Evolutionary conservation across 2,797 vertebrate genomes (phyloP), one percentile per base, ranked within the genome.

Genomic region (Petrocephalus schoutedeni): DNA sequence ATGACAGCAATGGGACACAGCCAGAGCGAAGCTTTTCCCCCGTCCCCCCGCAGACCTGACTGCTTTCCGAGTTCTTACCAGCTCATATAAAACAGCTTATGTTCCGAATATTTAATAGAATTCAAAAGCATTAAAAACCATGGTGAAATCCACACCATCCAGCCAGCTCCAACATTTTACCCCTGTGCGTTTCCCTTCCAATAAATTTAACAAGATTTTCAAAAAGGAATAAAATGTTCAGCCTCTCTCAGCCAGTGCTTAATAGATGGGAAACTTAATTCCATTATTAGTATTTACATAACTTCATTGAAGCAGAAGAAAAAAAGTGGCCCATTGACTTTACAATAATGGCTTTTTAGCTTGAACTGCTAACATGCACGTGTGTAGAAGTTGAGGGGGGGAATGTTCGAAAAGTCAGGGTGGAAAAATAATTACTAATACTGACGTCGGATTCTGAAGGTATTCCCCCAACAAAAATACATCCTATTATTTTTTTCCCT

Each of bases 281-380:
- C 91, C 92, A 92, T 92, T 91, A 89, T 91, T 91, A 91, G 88
- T 94, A 93, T 94, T 95, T 93, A 94, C 93, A 93, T 93, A 94
- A 94, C 91, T 94, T 90, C 90, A 90, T 88, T 90, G 92, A 54
- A 85, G 82, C 14, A 84, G 45, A 56, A 41, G 36, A 51, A 83
- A 83, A 85, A 85, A 85, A 56, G 21, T 1, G 2, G 57, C 32
- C 19, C 57, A 59, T 61, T 86, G 85, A 61, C 56, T 86, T 61
- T 36, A 91, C 85, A 80, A 92, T 93, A 93, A 94, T 93, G 92
- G 92, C 61, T 89, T 90, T 93, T 93, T 93, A 93, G 93, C 93
- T 93, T 90, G 90, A 93, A 92, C 90, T 19, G 89, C 90, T 91
- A 91, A 90, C 92, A 91, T 92, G 90, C 89, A 89, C 87, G 77